Percentiles rank a stretch among this genome's conserved stretches.
These are phyloP conservation scores for Drosophila simulans DNA, from an alignment of 1,140 invertebrate genomes.

Conservation along the genomic window DNA sequence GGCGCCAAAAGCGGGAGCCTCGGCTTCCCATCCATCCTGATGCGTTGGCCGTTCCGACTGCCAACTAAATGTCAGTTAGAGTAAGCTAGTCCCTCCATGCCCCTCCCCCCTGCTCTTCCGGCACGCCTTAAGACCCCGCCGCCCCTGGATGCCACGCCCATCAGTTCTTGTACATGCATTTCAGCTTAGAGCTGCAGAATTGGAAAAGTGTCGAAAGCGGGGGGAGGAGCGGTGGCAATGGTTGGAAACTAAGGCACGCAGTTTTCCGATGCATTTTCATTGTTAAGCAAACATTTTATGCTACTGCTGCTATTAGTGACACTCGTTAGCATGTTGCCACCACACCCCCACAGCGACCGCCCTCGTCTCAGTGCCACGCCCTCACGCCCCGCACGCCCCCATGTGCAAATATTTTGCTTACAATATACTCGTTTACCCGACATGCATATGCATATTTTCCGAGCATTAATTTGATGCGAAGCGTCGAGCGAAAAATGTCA, in stretches of 20 bases:
- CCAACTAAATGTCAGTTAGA: slow-evolving; percentile 65
- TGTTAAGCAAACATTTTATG: slow-evolving; percentile 68
- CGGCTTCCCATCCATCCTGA: slow-evolving; percentile 21
- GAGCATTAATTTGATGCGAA: slow-evolving; percentile 67
- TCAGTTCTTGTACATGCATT: slow-evolving; percentile 55
- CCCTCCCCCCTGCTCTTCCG: neutral
- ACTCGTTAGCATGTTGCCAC: slow-evolving; percentile 61
- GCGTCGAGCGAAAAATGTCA: slow-evolving; percentile 57
- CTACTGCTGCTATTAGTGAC: slow-evolving; percentile 63
- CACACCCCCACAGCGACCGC: neutral
- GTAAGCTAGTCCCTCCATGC: slow-evolving; percentile 13
- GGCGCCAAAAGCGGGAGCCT: slow-evolving; percentile 34
- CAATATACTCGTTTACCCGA: slow-evolving; percentile 60
- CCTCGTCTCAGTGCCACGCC: neutral
- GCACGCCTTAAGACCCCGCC: neutral
- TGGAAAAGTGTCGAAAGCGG: neutral
- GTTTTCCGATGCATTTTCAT: slow-evolving; percentile 67
- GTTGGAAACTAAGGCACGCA: slow-evolving; percentile 49
- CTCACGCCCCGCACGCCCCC: too few species aligned
- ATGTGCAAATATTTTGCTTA: slow-evolving; percentile 62
- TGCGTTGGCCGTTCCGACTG: slow-evolving; percentile 55
- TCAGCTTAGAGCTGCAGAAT: slow-evolving; percentile 42
- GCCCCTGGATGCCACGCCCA: slow-evolving; percentile 13
- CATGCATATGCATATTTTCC: slow-evolving; percentile 70
- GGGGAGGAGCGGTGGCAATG: neutral